Percentiles rank a stretch among this genome's conserved stretches.
These are phyloP conservation scores for Tricholauxania praeusta DNA, from an alignment of 2,888 invertebrate genomes.

Conservation along the genomic window DNA sequence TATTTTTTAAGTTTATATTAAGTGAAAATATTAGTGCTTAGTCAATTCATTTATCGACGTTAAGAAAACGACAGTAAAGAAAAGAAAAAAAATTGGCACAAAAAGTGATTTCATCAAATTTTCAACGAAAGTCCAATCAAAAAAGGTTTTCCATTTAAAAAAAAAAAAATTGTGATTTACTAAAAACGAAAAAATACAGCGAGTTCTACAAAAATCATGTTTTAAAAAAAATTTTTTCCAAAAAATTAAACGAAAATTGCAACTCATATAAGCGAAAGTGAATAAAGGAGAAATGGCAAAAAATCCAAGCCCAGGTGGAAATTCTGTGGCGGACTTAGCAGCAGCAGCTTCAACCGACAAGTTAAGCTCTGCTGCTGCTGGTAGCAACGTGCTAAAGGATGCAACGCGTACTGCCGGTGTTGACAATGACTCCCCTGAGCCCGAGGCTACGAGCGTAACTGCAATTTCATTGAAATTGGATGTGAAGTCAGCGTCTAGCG, in stretches of 20 bases:
- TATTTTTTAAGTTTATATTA: too few species aligned
- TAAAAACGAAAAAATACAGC: background rate
- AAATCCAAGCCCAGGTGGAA: constrained; percentile 15
- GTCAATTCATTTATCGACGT: too few species aligned
- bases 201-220: background rate
- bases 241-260: constrained; percentile 7
- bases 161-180: background rate
- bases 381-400: too few species aligned
- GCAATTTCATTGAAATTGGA: too few species aligned
- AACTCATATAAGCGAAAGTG: background rate
- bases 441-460: too few species aligned
- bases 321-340: background rate
- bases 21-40: too few species aligned
- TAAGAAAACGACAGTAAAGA: too few species aligned
- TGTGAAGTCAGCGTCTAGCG: background rate
- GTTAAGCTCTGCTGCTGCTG: too few species aligned
- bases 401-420: too few species aligned
- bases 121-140: constrained; percentile 23
- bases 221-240: background rate
- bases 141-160: background rate
- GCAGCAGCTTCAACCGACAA: background rate
- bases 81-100: background rate
- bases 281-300: constrained; percentile 23
- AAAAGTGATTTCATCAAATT: constrained; percentile 24
- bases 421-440: too few species aligned